Base-by-base conservation (phyloP, 2,113 vertebrate species). In the Pseudopodoces humilis region DNA sequence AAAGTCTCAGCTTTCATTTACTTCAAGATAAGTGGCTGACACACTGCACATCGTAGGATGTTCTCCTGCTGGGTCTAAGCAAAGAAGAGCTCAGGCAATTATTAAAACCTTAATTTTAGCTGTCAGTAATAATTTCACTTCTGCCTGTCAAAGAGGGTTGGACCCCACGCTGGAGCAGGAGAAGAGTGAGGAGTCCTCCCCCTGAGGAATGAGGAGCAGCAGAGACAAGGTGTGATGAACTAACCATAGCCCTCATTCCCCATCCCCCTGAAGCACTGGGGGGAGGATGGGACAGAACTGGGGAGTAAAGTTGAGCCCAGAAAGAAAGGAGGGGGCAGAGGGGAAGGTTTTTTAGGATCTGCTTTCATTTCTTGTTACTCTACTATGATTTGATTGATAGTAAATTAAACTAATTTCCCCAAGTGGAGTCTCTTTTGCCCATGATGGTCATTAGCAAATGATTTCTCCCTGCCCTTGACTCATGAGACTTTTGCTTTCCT, bases 21-120 rank as follows among this genome's bases (percentile, higher is more conserved):
- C 58, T 91, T 91, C 62, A 59, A 56, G 62, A 22, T 37, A 86
- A 91, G 84, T 68, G 53, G 53, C 63, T 94, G 92, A 89, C 86
- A 62, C 3, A 27, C 37, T 37, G 70, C n/a, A 76, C n/a, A 58
- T 46, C 1, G 11, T 89, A 94, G 75, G 89, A 75, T 94, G 89
- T 72, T 92, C 79, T 95, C 84, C 91, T 96, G 78, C 70, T 95
- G 87, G 35, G 81, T 83, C 87, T 95, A n/a, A 55, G 91, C 89
- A 82, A 94, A 91, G 41, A 94, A 75, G 58, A 92, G 47, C 70
- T 89, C 23, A 13, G 27, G 67, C 83, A 94, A 92, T 87, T 92
- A 88, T 79, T 85, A 87, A 95, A 94, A 92, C 85, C 70, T 80
- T 95, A 27, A 95, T 94, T 94, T 91, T 86, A 83, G 11, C 62